A percentile compares a stretch with the other conserved stretches of the same genome.
Conservation (phyloP, 2,888 invertebrate genomes). For the Nephrocerus scutellatus region DNA sequence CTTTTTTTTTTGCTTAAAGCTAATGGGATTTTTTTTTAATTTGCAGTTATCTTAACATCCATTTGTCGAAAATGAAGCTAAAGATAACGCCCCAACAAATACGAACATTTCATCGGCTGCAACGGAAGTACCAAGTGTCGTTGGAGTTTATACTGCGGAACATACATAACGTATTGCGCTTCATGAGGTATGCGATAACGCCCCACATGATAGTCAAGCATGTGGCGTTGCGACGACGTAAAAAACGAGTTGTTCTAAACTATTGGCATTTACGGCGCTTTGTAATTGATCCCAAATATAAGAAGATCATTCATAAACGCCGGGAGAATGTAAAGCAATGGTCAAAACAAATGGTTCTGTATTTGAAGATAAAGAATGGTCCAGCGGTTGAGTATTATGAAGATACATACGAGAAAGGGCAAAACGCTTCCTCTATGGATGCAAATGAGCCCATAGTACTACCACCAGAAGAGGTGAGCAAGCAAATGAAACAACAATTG, state of each 20-base stretch:
- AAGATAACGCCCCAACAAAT: conserved; percentile 25
- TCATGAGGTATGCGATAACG: conserved; percentile 32
- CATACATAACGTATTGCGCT: conserved; percentile 33
- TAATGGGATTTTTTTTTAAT: conserved; percentile 1
- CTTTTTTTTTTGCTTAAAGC: not conserved
- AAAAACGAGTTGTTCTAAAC: conserved; percentile 28
- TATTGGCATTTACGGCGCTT: conserved; percentile 28
- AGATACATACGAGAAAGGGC: conserved; percentile 8
- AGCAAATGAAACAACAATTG: conserved; percentile 41
- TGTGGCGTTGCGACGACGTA: conserved; percentile 8
- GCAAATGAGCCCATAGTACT: too few relatives aligned
- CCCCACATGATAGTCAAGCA: conserved; percentile 36
- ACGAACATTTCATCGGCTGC: conserved; percentile 28
- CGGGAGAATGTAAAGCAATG: conserved; percentile 33
- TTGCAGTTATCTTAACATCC: conserved; percentile 9
- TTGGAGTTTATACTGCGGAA: conserved; percentile 31
- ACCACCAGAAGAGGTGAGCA: conserved; percentile 34
- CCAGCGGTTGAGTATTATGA: conserved; percentile 17
- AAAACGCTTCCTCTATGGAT: conserved; percentile 7
- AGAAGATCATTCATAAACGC: conserved; percentile 28
- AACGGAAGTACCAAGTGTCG: conserved; percentile 37
- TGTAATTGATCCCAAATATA: conserved; percentile 35
- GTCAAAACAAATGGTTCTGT: conserved; percentile 32
- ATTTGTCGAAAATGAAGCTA: conserved; percentile 16
- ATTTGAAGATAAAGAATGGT: conserved; percentile 28